phyloP scores from a whole-genome alignment of 1,140 invertebrate species.

The Scaptomyza montana region DNA sequence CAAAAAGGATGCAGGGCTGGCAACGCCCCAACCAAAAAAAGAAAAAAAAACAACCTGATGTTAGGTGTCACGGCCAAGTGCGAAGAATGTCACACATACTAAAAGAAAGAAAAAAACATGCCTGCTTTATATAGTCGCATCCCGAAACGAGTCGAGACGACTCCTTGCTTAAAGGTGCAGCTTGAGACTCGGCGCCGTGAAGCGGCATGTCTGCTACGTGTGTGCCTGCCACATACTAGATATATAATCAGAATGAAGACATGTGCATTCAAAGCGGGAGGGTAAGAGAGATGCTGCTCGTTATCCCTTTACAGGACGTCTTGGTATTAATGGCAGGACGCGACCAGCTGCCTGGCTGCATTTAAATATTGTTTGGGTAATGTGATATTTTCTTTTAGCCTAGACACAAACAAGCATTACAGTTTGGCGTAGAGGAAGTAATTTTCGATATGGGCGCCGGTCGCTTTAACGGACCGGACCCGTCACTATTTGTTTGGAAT shows the following conservation, averaged over 20 bases:
- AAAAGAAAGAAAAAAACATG: neutral
- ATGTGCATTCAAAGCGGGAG: slow-evolving; percentile 53
- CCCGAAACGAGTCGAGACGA: too few relatives aligned
- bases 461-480: slow-evolving; percentile 19
- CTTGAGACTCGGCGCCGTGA: neutral
- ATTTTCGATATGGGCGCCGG: slow-evolving; percentile 68
- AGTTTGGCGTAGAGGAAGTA: slow-evolving; percentile 60
- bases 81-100: slow-evolving; percentile 64
- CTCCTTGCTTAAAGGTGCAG: slow-evolving; percentile 49
- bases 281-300: slow-evolving; percentile 40
- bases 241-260: slow-evolving; percentile 69
- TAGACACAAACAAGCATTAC: slow-evolving; percentile 36
- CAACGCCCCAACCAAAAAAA: slow-evolving; percentile 2
- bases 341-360: slow-evolving; percentile 59
- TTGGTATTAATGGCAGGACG: slow-evolving; percentile 58
- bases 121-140: slow-evolving; percentile 33
- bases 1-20: slow-evolving; percentile 54
- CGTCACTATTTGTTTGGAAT: slow-evolving; percentile 70
- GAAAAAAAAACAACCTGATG: neutral
- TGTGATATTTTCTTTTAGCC: slow-evolving; percentile 64
- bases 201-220: slow-evolving; percentile 46
- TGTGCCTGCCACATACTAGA: slow-evolving; percentile 17
- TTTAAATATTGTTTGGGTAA: slow-evolving; percentile 70
- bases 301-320: slow-evolving; percentile 66
- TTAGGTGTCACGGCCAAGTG: slow-evolving; percentile 75